Base-by-base conservation (phyloP, 1,140 invertebrate genomes). In the Paralvinella palmiformis region DNA sequence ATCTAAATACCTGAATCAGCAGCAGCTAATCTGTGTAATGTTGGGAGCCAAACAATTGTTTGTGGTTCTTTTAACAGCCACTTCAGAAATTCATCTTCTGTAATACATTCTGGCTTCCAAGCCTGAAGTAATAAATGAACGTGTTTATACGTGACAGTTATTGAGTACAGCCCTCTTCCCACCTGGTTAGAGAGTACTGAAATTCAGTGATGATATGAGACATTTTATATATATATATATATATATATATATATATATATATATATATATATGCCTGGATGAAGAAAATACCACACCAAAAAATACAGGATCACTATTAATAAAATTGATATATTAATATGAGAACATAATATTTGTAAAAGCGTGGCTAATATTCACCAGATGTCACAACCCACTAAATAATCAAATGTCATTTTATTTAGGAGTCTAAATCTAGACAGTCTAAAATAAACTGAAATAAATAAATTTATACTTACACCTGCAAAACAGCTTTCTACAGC, bases 1-100 rank as follows among this genome's bases (percentile, higher is more conserved):
- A 59, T 35, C 59, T 36, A 59, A 65, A 71, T 77, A 85, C 83
- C 81, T 62, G 81, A 73, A 77, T 86, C 84, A 35, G 85, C 83
- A 45, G 79, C 76, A 66, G 82, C 80, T 31, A 86, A 72, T 67
- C 85, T 77, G 72, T 85, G 85, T 36, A 85, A 79, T 44, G 85
- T 86, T 24, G 85, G 83, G 62, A 86, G 79, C 86, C 85, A 87
- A 13, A 84, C 79, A 7, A 86, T 69, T 24, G 84, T 72, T 64
- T 85, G 84, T 35, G 86, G 86, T 69, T 87, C 86, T 65, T 82
- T 73, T 67, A 83, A 78, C n/a, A 86, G 69, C 85, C 85, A 86
- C 24, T 71, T 52, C 35, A 84, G 77, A 68, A 86, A 85, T 32
- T 81, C 79, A 27, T 83, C 81, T 76, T 85, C 84, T 36, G 82